These are phyloP conservation scores for Psophia crepitans DNA, from an alignment of 2,113 vertebrate species.

Conservation along the genomic window DNA sequence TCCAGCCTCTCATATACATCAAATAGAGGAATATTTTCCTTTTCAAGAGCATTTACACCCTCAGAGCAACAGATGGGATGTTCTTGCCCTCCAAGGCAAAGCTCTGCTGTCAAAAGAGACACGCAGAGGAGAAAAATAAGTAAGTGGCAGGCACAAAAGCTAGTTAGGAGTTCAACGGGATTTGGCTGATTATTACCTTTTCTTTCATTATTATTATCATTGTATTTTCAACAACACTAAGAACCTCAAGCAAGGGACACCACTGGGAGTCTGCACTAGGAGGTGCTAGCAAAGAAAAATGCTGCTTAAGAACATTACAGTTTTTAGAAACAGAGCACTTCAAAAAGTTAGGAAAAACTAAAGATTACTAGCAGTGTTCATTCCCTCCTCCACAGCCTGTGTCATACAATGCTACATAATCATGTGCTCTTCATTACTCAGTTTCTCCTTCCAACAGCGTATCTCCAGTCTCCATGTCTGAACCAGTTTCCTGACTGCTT, in stretches of 20 bases:
- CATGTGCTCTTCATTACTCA: background rate
- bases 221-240: background rate
- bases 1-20: background rate
- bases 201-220: background rate
- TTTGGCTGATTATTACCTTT: background rate
- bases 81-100: conserved; percentile 41
- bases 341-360: background rate
- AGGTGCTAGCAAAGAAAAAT: background rate
- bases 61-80: conserved; percentile 26
- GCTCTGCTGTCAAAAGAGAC: background rate
- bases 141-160: background rate
- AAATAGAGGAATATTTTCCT: background rate
- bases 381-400: rapidly evolving
- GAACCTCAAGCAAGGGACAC: background rate
- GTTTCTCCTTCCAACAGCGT: background rate
- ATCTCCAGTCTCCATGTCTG: background rate
- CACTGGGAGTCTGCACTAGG: background rate
- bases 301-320: background rate
- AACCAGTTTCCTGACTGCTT: background rate
- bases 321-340: background rate
- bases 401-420: background rate
- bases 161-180: background rate
- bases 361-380: background rate
- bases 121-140: background rate
- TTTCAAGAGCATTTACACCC: background rate